Evolutionary conservation across 2,113 vertebrate species (phyloP).

Genomic region (Prionailurus bengalensis): DNA sequence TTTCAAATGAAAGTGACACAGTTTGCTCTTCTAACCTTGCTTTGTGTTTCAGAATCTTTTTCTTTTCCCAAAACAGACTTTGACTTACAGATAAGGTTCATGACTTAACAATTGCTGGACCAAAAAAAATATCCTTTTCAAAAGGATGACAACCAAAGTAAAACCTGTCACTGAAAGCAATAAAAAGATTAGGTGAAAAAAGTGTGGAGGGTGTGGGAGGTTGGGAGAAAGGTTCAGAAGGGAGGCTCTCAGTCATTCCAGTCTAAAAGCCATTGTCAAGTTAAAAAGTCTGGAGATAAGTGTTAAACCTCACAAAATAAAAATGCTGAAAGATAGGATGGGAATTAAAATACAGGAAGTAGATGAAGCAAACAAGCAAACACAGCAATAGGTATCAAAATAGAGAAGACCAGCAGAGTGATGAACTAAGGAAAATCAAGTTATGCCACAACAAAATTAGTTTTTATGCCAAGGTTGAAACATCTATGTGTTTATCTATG

Average conservation of each 20-base stretch:
- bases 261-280: not conserved
- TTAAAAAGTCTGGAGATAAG: not conserved
- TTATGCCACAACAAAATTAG: not conserved
- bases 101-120: not conserved
- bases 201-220: not conserved
- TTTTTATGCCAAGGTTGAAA: not conserved
- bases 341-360: not conserved
- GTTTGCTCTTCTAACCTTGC: not conserved
- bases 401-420: not conserved
- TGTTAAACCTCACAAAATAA: not conserved
- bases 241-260: not conserved
- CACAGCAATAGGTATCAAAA: not conserved
- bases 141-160: conserved; percentile 5
- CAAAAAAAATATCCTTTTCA: conserved; percentile 37
- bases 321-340: not conserved
- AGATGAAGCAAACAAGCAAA: not conserved
- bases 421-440: not conserved
- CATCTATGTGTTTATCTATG: not conserved
- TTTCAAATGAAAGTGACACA: not conserved
- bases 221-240: not conserved
- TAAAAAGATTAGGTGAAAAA: not conserved
- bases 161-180: not conserved
- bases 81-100: not conserved
- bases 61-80: conserved; percentile 43
- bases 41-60: conserved; percentile 42